phyloP scores from a whole-genome alignment of 2,888 invertebrate genomes.

The Hypsopygia costalis region DNA sequence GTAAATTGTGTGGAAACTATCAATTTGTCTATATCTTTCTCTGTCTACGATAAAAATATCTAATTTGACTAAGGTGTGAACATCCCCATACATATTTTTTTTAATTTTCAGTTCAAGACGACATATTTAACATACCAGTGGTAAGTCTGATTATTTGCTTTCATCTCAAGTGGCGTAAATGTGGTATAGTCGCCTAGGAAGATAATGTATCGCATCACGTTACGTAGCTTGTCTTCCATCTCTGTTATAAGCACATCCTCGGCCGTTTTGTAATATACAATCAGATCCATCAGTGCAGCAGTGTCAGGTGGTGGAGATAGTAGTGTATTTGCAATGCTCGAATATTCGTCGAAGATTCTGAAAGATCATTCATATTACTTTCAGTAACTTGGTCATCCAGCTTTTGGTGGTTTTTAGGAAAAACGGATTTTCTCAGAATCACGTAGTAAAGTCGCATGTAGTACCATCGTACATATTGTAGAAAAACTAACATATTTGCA shows the following conservation, averaged over 20 bases:
- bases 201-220: conserved; percentile 85
- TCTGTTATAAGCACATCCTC: conserved; percentile 85
- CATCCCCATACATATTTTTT: too few species aligned
- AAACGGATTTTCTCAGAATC: too few species aligned
- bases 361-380: background rate
- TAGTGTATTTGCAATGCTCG: conserved; percentile 88
- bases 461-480: too few species aligned
- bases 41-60: too few species aligned
- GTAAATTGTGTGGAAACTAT: too few species aligned
- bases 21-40: too few species aligned
- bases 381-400: too few species aligned
- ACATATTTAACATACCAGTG: conserved; percentile 80
- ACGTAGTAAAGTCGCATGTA: too few species aligned
- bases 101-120: too few species aligned
- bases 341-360: conserved; percentile 92
- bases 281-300: conserved; percentile 90
- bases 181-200: conserved; percentile 91
- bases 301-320: conserved; percentile 91
- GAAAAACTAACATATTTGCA: too few species aligned
- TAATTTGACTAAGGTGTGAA: too few species aligned
- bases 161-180: conserved; percentile 91
- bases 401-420: too few species aligned
- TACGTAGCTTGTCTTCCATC: conserved; percentile 88
- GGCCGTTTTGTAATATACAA: conserved; percentile 86
- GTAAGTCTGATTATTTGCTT: conserved; percentile 92